Conservation (phyloP, 64 coral and sea anemone genomes). For the Platygyra sinensis region DNA sequence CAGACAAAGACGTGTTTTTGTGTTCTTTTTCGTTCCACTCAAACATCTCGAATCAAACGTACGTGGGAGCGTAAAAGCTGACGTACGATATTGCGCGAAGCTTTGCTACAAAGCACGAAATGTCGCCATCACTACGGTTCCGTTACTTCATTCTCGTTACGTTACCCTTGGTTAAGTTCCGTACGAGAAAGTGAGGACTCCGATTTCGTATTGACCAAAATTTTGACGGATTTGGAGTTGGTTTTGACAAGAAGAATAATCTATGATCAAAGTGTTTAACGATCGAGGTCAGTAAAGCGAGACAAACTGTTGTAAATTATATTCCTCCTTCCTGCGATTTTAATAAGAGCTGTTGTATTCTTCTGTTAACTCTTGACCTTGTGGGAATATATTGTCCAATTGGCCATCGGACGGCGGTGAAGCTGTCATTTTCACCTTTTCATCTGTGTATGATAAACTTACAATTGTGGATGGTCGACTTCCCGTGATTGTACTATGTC, state of each 20-base stretch:
- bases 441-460: background rate
- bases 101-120: conserved; percentile 33
- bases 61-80: conserved; percentile 53
- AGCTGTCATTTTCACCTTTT: background rate
- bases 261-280: background rate
- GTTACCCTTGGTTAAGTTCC: conserved; percentile 10
- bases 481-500: background rate
- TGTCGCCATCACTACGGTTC: conserved; percentile 42
- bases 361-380: conserved; percentile 1
- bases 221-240: conserved; percentile 3
- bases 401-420: background rate
- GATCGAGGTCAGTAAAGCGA: conserved; percentile 47
- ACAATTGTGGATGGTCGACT: background rate
- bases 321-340: background rate
- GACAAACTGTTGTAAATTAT: background rate
- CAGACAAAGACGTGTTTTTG: conserved; percentile 16
- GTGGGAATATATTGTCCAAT: background rate
- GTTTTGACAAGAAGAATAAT: background rate
- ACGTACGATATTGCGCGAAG: conserved; percentile 77
- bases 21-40: conserved; percentile 25
- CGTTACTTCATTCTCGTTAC: conserved; percentile 23
- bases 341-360: background rate
- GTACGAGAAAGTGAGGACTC: background rate
- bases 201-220: background rate
- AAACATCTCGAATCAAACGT: conserved; percentile 28